phyloP scores from a whole-genome alignment of 2,113 vertebrate species.

The Gobius niger region DNA sequence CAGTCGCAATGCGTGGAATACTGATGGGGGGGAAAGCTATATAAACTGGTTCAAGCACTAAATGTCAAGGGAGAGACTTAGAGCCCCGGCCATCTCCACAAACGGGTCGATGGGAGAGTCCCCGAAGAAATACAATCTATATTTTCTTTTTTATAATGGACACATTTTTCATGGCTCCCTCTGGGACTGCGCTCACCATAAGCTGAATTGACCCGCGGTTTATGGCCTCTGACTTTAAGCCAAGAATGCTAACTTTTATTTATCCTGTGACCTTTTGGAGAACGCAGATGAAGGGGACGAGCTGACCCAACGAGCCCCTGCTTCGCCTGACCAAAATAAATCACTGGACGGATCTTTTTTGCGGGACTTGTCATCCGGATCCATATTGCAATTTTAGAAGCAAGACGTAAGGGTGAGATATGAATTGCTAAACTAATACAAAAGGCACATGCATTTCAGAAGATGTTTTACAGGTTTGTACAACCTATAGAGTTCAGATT shows the following conservation, averaged over 20 bases:
- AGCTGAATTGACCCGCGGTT: background rate
- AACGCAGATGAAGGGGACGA: background rate
- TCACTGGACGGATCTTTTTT: background rate
- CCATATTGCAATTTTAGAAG: no score
- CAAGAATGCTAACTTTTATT: background rate
- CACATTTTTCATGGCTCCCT: background rate
- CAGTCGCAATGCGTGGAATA: background rate
- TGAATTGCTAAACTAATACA: no score
- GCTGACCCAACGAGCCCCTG: background rate
- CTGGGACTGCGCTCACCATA: background rate
- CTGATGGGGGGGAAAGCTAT: background rate
- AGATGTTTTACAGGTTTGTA: no score
- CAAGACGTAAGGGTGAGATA: no score
- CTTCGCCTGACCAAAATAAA: background rate
- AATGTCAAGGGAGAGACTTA: constrained; percentile 8
- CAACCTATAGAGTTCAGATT: no score
- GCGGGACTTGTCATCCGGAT: background rate
- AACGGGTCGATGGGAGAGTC: background rate
- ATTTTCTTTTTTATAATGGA: background rate
- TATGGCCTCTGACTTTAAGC: background rate
- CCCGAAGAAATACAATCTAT: constrained; percentile 16
- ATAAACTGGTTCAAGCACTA: background rate
- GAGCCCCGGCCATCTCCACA: background rate
- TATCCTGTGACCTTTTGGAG: constrained; percentile 2
- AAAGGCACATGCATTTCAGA: no score